Evolutionary conservation across 2,113 vertebrate genomes (phyloP), one percentile per base, ranked within the genome.

Genomic region (Cricetomys ansorgei): DNA sequence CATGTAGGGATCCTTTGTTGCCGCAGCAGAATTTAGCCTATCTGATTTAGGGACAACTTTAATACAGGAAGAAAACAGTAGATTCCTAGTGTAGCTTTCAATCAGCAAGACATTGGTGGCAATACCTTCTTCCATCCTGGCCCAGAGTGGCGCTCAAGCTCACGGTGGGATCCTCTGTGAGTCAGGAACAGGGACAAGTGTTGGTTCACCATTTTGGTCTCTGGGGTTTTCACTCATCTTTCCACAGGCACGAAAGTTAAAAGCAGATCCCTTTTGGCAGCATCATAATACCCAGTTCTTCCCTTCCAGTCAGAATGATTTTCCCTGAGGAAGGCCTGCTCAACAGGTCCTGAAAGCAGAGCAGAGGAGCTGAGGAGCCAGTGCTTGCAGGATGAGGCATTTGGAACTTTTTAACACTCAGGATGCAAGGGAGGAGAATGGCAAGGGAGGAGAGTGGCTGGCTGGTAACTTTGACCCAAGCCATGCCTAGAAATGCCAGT

Each of bases 381-480:
- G 8, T 37, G 37, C 4, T n/a, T 5, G 7, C 13, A 15, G 53
- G 27, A 55, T 23, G 40, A 91, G 45, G 50, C 12, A 3, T 45
- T 53, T 53, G 50, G 15, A n/a, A 90, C 85, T 53, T 84, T 40
- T 40, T 13, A 57, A n/a, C 37, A 3, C 53, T 15, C 21, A 1
- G 79, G 53, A n/a, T n/a, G n/a, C n/a, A n/a, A n/a, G n/a, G n/a
- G n/a, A n/a, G n/a, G n/a, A n/a, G n/a, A 69, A 43, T 64, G 48
- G 48, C 12, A 27, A 12, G 15, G 62, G 55, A 69, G 62, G 29
- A 87, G 75, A 88, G 17, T 48, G 50, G 16, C 80, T 50, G 37
- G 5, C n/a, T 97, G 85, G 85, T 65, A 94, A 87, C 55, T 88
- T 50, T 87, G 89, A 92, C 45, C 45, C 31, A 27, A 34, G 34